Percentiles rank a stretch among this genome's conserved stretches.
These are phyloP conservation scores for Drosophila sulfurigaster DNA, from an alignment of 1,140 invertebrate genomes.

Conservation along the genomic window DNA sequence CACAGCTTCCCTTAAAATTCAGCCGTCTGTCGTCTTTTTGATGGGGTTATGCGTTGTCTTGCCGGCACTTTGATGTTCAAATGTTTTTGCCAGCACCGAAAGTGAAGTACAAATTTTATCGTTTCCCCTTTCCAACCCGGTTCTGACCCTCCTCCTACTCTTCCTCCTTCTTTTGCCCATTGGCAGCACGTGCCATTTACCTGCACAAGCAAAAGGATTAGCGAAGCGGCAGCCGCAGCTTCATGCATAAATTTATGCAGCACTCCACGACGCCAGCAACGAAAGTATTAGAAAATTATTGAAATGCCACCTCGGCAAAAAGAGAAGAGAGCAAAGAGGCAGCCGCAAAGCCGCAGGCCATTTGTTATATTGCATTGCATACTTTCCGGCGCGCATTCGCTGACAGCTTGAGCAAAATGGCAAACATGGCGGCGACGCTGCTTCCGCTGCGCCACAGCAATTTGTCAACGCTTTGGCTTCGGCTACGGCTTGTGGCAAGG, in stretches of 20 bases:
- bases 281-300: slow-evolving; percentile 73
- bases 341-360: slow-evolving; percentile 59
- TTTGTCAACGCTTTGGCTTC: slow-evolving; percentile 74
- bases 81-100: slow-evolving; percentile 53
- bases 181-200: background rate
- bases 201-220: slow-evolving; percentile 48
- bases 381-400: slow-evolving; percentile 62
- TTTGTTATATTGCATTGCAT: slow-evolving; percentile 71
- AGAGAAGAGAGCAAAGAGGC: background rate
- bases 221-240: slow-evolving; percentile 24
- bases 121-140: background rate
- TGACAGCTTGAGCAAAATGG: slow-evolving; percentile 77
- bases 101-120: slow-evolving; percentile 43
- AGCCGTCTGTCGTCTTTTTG: background rate
- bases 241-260: slow-evolving; percentile 50
- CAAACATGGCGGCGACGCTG: slow-evolving; percentile 55
- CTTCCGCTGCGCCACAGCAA: slow-evolving; percentile 50
- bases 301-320: slow-evolving; percentile 39
- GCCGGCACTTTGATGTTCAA: slow-evolving; percentile 64
- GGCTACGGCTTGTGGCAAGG: slow-evolving; percentile 71
- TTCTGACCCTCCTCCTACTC: background rate
- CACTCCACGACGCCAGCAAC: slow-evolving; percentile 1
- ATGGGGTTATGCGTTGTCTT: slow-evolving; percentile 16
- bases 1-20: background rate
- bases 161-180: too few relatives aligned